These are phyloP conservation scores for Botia kubotai DNA, from an alignment of 2,797 vertebrate genomes.

Conservation along the genomic window DNA sequence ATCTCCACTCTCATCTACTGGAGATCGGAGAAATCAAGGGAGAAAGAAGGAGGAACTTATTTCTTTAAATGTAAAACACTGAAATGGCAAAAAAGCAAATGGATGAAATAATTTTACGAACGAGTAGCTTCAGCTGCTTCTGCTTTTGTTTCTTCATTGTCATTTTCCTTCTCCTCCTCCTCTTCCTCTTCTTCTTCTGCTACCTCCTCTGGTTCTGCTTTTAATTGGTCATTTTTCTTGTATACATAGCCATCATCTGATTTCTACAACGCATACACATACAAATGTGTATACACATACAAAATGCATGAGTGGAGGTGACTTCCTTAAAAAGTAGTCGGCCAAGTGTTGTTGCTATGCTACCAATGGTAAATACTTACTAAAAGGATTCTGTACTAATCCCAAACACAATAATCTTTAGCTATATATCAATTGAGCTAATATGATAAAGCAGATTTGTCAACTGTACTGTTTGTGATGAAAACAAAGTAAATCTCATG, in stretches of 20 bases:
- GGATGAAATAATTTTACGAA: constrained; percentile 16
- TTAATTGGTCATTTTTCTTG: constrained; percentile 80
- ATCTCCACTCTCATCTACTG: constrained; percentile 70
- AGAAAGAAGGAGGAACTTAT: neutral
- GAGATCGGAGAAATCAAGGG: neutral
- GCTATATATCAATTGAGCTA: constrained; percentile 5
- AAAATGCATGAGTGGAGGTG: neutral
- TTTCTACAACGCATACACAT: constrained; percentile 78
- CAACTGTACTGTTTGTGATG: neutral
- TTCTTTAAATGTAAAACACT: neutral
- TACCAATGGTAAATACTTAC: constrained; percentile 14
- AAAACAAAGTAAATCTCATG: neutral
- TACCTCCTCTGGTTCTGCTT: constrained; percentile 70
- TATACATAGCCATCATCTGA: constrained; percentile 80
- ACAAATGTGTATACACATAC: no score
- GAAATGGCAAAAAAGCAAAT: neutral
- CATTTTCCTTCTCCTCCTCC: constrained; percentile 71
- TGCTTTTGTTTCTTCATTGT: constrained; percentile 67
- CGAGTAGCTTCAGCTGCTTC: constrained; percentile 62
- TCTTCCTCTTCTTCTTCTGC: constrained; percentile 70
- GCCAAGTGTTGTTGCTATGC: constrained; percentile 8
- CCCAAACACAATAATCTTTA: neutral
- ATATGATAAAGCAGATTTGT: constrained; percentile 24
- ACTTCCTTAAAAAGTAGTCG: neutral
- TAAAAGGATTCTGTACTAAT: constrained; percentile 40